phyloP scores from a whole-genome alignment of 2,113 vertebrate genomes.

The Microtus pennsylvanicus region DNA sequence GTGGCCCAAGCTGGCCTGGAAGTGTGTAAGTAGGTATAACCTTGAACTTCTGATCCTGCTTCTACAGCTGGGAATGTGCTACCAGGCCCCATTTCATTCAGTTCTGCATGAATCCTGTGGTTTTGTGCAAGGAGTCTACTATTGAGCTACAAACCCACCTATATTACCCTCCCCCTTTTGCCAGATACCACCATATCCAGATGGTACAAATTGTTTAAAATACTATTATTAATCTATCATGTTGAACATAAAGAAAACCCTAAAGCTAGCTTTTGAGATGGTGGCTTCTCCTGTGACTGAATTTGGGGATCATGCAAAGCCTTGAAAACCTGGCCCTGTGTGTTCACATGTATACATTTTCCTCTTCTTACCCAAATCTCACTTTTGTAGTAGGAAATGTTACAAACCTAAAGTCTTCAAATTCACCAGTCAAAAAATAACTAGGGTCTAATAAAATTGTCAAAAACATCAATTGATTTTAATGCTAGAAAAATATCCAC shows the following conservation, averaged over 20 bases:
- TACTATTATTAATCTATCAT: background rate
- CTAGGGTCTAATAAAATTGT: constrained; percentile 15
- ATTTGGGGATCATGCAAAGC: background rate
- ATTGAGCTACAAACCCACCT: background rate
- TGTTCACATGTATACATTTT: background rate
- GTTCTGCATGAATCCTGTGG: background rate
- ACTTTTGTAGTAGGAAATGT: constrained; percentile 1
- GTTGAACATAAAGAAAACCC: constrained; percentile 22
- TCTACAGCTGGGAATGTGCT: background rate
- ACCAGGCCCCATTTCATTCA: background rate
- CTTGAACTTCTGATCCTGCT: background rate
- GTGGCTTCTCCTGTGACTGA: constrained; percentile 19
- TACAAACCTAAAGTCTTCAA: constrained; percentile 48
- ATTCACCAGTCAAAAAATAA: constrained; percentile 24
- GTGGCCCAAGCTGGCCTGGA: background rate
- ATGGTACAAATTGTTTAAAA: background rate
- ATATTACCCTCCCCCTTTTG: too few relatives aligned
- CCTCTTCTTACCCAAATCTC: background rate
- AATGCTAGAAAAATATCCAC: constrained; percentile 19
- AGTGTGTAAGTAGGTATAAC: too few relatives aligned
- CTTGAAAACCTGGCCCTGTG: background rate
- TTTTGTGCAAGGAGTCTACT: background rate
- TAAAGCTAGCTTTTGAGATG: background rate
- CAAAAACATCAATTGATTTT: constrained; percentile 29
- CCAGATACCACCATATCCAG: background rate